Base-by-base conservation (phyloP, 2,113 vertebrate genomes). In the Albula glossodonta region DNA sequence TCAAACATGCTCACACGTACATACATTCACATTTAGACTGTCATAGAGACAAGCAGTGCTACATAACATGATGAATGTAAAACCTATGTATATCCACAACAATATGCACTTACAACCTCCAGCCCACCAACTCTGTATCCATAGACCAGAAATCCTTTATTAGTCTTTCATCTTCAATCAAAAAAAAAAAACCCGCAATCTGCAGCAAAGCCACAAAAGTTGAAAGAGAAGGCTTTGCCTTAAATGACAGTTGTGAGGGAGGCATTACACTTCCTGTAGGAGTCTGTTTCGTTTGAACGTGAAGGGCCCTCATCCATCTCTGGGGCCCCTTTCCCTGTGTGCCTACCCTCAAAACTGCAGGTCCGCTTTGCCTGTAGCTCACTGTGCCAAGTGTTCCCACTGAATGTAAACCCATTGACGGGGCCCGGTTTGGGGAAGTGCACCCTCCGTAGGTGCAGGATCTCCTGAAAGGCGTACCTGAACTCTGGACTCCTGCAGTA, bases 401-500 rank as follows among this genome's bases (percentile, higher is more conserved):
- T 96, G 84, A 94, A 95, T 41, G 94, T 95, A 87, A 93, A 95
- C 87, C 95, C 96, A 0, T 96, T 96, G 48, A 91, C 84, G 60
- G 53, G 93, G 8, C 91, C 94, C 93, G 93, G 91, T 92, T 96
- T 96, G 12, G 92, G 13, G 0, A 93, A 92, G 0, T 92, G 92
- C 41, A 77, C 81, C 85, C 95, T 90, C 89, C 95, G 94, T 52
- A 96, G 83, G 89, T 96, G 96, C 85, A 99, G 95, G 56, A 99
- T 95, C 93, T 98, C 97, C 94, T 99, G 96, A 90, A 99, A 98
- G 86, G 98, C 97, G 2, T 95, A 94, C 89, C 98, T 96, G 93
- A 99, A 99, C 89, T 99, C 98, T 0, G 97, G 97, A 91, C 98
- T 99, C 31, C 97, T 94, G 93, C 98, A 99, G 95, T 99, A 99